Evolutionary conservation across 2,888 invertebrate species (phyloP), one percentile per base, ranked within the genome.

Genomic region (Mimumesa dahlbomi): DNA sequence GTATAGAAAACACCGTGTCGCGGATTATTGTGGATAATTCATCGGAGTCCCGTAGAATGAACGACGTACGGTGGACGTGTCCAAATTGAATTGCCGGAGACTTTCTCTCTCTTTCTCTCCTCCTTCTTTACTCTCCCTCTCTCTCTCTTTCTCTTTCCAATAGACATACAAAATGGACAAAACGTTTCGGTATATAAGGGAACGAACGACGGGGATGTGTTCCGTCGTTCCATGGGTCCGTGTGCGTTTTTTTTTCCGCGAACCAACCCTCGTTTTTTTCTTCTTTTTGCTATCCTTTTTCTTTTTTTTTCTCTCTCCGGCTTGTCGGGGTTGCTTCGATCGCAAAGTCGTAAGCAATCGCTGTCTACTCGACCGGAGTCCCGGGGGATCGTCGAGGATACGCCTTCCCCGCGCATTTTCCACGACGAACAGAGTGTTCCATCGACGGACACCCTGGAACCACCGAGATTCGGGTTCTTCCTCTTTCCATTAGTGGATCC

Each of bases 1-100:
- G 4, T 34, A 34, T 36, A 5, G 22, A 25, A 3, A 56, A 40
- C 11, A 52, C 36, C 42, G 46, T 52, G 52, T 45, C 40, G 46
- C 48, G 46, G 53, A 53, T 68, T 65, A 61, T 57, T 18, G 45
- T 48, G 36, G 61, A 70, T 70, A 70, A 70, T 70, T 70, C 61
- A 62, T 67, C 56, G 61, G 42, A 29, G 50, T 52, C 52, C 13
- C 13, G 9, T 56, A 36, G 52, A 16, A 54, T 25, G 46, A 42
- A 50, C 38, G 54, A 61, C 46, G 5, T 31, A 48, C 18, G 38
- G 14, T 38, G 36, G 16, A 38, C 38, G 38, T 38, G 53, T 57
- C 34, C 25, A 52, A 62, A 71, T 67, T 54, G 65, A 70, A 65
- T 61, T 59, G 65, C 50, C 57, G 52, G 36, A 40, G 31, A 25